Base-by-base conservation (phyloP, 2,113 vertebrate genomes). In the Pyxicephalus adspersus region DNA sequence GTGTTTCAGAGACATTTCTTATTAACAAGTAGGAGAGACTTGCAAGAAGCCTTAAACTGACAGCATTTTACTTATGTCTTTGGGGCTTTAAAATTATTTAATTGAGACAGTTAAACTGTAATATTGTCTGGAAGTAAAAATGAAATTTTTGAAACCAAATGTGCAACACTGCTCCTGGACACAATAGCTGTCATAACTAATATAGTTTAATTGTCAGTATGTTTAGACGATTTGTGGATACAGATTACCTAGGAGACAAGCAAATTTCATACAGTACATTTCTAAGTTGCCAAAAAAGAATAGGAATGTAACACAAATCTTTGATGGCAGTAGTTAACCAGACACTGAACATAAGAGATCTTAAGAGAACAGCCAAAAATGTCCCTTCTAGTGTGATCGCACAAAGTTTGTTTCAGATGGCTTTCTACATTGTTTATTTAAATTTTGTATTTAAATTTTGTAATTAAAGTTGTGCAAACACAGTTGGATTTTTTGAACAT, bases 21-120 rank as follows among this genome's bases (percentile, higher is more conserved):
- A 71, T 74, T 74, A 74, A n/a, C 71, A 74, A 58, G 71, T 34
- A 58, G 57, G 51, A 58, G 19, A 60, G 71, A 58, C 71, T 60
- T 23, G 28, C 71, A 58, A 74, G 71, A 20, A 74, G 58, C 28
- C 29, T 58, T 17, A 74, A 60, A 60, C 71, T 74, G 71, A 74
- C 71, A 74, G 71, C 34, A 74, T 74, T 74, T 58, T 74, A 74
- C 19, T 74, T 73, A 58, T 58, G 54, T 74, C 54, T 74, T 58
- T 58, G 28, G 54, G 71, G 71, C 54, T 74, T 74, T 74, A 22
- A 74, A 74, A 74, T 58, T 7, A 74, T 74, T 55, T 54, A 74
- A 74, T 58, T 74, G 54, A 34, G 71, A 3, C 71, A 57, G 71
- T 17, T 54, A 60, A 74, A 73, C 58, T 60, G n/a, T 38, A 74